Percentiles rank a stretch among this genome's conserved stretches.
Evolutionary conservation across 2,113 vertebrate genomes (phyloP).

Genomic region (Aramus guarauna): DNA sequence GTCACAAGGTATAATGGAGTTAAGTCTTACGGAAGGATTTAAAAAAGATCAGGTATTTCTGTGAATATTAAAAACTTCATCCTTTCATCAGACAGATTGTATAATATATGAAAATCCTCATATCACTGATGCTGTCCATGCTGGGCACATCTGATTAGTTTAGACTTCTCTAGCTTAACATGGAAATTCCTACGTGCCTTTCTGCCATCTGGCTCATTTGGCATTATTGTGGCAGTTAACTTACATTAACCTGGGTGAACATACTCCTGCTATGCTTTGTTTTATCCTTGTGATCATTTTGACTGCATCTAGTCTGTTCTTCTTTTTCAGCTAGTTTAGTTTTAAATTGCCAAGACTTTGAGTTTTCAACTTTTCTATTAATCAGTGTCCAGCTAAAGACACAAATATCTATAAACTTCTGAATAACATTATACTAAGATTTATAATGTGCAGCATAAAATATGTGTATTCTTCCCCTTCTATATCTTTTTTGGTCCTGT

Average conservation of each 20-base stretch:
- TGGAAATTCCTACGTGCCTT: not conserved
- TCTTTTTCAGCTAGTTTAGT: not conserved
- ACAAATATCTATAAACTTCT: not conserved
- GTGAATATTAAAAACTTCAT: constrained; percentile 14
- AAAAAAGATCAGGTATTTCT: not conserved
- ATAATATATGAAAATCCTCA: not conserved
- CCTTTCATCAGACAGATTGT: not conserved
- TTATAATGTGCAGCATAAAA: not conserved
- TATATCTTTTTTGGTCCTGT: not conserved
- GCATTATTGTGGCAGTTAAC: not conserved
- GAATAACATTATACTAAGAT: not conserved
- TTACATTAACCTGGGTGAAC: not conserved
- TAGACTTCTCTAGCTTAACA: not conserved
- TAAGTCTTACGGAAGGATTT: not conserved
- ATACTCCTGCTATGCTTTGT: not conserved
- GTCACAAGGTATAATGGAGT: not conserved
- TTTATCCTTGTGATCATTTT: not conserved
- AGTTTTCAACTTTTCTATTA: not conserved
- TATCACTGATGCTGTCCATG: not conserved
- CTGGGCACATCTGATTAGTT: not conserved
- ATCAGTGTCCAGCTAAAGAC: not conserved
- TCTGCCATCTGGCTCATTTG: not conserved
- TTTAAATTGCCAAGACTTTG: not conserved
- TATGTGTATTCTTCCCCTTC: not conserved
- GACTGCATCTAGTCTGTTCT: not conserved